Evolutionary conservation across 2,888 invertebrate species (phyloP).

Genomic region (Macaria liturata): DNA sequence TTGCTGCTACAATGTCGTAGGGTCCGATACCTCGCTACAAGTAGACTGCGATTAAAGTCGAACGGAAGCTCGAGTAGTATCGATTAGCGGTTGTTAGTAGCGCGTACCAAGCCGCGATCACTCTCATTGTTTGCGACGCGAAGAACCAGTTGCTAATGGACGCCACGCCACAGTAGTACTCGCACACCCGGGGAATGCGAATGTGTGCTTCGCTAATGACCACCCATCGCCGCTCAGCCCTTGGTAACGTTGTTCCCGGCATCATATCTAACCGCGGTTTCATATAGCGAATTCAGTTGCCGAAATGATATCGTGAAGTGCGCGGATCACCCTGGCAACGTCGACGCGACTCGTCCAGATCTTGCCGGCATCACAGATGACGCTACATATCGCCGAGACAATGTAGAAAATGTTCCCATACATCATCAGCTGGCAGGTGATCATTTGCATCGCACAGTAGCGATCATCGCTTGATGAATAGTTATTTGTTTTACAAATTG

Average conservation of each 20-base stretch:
- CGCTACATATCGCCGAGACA: constrained; percentile 47
- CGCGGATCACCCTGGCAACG: constrained; percentile 16
- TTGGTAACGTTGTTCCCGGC: constrained; percentile 35
- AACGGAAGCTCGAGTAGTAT: constrained; percentile 58
- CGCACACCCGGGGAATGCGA: constrained; percentile 61
- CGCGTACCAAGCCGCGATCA: constrained; percentile 78
- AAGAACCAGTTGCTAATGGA: constrained; percentile 72
- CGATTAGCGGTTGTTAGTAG: constrained; percentile 63
- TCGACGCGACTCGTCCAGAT: constrained; percentile 12
- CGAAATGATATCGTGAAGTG: constrained; percentile 28
- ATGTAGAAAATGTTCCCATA: constrained; percentile 78
- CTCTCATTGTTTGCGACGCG: constrained; percentile 77
- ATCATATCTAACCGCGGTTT: constrained; percentile 38
- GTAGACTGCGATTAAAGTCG: constrained; percentile 48
- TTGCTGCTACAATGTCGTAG: constrained; percentile 24
- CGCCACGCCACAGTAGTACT: constrained; percentile 61
- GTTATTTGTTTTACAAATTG: constrained; percentile 48
- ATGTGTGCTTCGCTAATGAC: constrained; percentile 59
- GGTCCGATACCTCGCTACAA: constrained; percentile 40
- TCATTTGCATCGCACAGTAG: constrained; percentile 55
- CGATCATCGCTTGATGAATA: constrained; percentile 56
- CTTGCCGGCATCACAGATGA: constrained; percentile 41
- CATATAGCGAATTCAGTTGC: constrained; percentile 36
- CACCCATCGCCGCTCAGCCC: constrained; percentile 35
- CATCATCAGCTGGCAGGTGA: constrained; percentile 78